Conservation (phyloP, 1,140 invertebrate species). For the Ceratina australensis region DNA sequence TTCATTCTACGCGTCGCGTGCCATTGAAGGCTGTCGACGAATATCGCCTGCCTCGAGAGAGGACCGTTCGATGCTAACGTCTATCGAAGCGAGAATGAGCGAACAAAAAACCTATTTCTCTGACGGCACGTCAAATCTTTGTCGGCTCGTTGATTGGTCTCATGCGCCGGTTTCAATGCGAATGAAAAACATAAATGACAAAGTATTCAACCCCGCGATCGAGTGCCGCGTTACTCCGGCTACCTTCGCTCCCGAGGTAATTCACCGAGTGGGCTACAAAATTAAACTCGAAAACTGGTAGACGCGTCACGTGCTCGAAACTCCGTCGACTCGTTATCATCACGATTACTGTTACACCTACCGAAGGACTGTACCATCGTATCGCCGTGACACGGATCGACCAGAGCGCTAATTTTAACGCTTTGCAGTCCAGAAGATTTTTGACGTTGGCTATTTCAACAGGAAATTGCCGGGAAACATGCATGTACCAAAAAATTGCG, state of each 20-base stretch:
- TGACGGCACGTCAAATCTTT: background rate
- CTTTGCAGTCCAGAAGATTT: no score
- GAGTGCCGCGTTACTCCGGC: no score
- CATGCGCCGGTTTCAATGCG: background rate
- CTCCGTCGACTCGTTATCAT: slow-evolving; percentile 28
- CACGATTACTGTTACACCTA: background rate
- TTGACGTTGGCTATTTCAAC: no score
- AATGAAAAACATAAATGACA: background rate
- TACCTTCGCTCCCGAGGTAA: background rate
- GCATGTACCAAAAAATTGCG: no score
- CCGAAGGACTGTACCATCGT: background rate
- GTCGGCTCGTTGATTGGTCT: background rate
- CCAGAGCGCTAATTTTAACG: no score
- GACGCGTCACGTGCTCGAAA: slow-evolving; percentile 11
- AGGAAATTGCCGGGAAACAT: no score
- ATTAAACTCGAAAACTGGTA: slow-evolving; percentile 1
- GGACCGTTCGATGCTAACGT: slow-evolving; percentile 19
- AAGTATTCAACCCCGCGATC: no score
- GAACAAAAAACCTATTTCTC: slow-evolving; percentile 36
- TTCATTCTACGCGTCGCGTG: slow-evolving; percentile 23
- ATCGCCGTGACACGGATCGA: no score
- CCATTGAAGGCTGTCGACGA: slow-evolving; percentile 56
- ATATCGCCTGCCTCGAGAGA: slow-evolving; percentile 30
- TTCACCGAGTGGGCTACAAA: background rate
- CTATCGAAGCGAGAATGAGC: background rate